These are phyloP conservation scores for Coptotermes formosanus DNA, from an alignment of 1,140 invertebrate species.

Conservation along the genomic window DNA sequence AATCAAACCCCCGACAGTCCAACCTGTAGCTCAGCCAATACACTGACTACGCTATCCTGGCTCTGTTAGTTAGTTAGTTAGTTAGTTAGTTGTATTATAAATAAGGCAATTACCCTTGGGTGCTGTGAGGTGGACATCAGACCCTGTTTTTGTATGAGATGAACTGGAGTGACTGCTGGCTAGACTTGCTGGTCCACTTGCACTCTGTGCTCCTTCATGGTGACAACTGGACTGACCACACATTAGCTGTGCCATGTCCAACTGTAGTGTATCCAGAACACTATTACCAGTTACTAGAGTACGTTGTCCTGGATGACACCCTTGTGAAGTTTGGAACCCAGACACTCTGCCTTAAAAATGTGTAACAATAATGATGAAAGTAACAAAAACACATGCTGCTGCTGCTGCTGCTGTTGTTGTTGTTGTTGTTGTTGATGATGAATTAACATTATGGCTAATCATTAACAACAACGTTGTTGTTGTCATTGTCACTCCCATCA, in stretches of 20 bases:
- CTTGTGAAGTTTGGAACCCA: neutral
- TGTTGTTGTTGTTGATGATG: neutral
- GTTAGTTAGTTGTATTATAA: neutral
- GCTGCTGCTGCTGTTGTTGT: neutral
- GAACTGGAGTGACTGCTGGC: neutral
- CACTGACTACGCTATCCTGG: no score
- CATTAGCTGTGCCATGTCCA: constrained; percentile 6
- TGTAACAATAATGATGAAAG: neutral
- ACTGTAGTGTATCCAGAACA: constrained; percentile 29
- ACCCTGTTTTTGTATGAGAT: constrained; percentile 5
- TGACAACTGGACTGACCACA: neutral
- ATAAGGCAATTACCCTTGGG: neutral
- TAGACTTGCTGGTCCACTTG: constrained; percentile 26
- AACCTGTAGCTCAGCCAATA: no score
- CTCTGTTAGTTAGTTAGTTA: no score
- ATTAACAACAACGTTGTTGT: neutral
- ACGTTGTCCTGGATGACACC: neutral
- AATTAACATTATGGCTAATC: neutral
- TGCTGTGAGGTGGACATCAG: neutral
- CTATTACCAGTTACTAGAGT: constrained; percentile 22
- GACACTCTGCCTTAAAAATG: neutral
- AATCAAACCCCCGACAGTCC: no score
- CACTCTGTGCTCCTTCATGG: neutral
- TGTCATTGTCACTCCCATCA: no score
- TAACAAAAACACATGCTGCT: neutral